phyloP scores from a whole-genome alignment of 2,888 invertebrate genomes.

The Mesorhabditis spiculigera region DNA sequence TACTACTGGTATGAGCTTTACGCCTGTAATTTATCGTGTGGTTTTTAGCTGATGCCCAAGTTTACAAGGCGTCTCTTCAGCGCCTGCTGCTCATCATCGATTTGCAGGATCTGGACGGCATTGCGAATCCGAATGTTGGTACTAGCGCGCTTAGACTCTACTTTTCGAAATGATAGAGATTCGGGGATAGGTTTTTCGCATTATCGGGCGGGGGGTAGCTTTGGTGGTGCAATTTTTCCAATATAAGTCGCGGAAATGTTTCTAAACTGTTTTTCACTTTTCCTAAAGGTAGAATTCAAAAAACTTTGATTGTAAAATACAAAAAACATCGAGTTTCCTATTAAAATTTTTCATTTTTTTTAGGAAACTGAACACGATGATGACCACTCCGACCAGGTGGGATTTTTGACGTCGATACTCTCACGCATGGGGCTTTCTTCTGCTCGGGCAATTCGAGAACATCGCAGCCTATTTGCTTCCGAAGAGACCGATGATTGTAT shows the following conservation, averaged over 20 bases:
- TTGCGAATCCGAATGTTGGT: neutral
- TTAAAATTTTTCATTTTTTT: neutral
- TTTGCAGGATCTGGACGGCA: neutral
- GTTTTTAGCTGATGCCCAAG: neutral
- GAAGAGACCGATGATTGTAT: conserved; percentile 2
- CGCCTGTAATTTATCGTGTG: neutral
- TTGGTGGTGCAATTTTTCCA: too few species aligned
- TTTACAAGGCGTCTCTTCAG: neutral
- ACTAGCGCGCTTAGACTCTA: too few species aligned
- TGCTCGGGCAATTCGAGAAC: neutral
- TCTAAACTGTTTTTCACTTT: too few species aligned
- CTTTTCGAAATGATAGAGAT: too few species aligned
- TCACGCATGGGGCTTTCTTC: neutral
- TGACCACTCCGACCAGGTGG: neutral
- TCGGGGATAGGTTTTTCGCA: too few species aligned
- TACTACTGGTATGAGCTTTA: neutral
- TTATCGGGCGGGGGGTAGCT: too few species aligned
- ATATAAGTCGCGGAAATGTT: too few species aligned
- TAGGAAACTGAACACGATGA: neutral
- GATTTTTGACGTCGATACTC: neutral
- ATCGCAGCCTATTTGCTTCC: neutral
- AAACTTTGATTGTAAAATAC: too few species aligned
- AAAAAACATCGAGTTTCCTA: too few species aligned
- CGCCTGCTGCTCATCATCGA: neutral
- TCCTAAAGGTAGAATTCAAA: too few species aligned